Evolutionary conservation across 2,113 vertebrate genomes (phyloP), one percentile per base, ranked within the genome.

Genomic region (Heterotilapia buettikoferi): DNA sequence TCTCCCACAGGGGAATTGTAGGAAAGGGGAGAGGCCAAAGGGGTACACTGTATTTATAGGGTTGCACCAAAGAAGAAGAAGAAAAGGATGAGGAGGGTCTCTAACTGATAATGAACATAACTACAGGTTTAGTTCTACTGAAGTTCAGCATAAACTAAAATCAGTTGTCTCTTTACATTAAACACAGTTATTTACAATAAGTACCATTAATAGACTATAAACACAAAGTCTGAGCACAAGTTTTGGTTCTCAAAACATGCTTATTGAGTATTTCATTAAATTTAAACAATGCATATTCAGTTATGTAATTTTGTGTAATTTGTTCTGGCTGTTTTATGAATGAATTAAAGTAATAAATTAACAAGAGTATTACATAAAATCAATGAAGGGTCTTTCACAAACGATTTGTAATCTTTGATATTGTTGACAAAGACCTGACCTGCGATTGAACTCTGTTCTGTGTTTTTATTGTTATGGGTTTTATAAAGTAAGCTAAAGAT

Each of bases 11-110:
- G 57, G 57, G 57, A 61, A 33, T 61, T 31, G 29, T 63, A 33
- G 29, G 5, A 61, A 4, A 0, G 29, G 29, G 54, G 16, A 0
- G 59, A 0, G 59, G 59, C 59, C 29, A 63, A 0, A 63, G 59
- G 1, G 59, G 3, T 19, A 33, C 57, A 33, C 16, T 0, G 57
- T 61, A 63, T 63, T 33, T 19, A 29, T 59, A 59, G 13, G 56
- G 2, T 29, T 59, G 26, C 13, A 59, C 13, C 56, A 59, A 59
- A 59, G 56, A 59, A 59, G 54, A 57, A 26, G 56, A 61, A 61
- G 59, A 63, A 6, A 11, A 33, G 29, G 59, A 0, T 63, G 59
- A 33, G 29, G 59, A 63, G 9, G 29, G 29, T 0, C 29, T 63
- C 59, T 59, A 31, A 59, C 57, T 63, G 52, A 21, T 53, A 53